Evolutionary conservation across 2,797 vertebrate species (phyloP).

Genomic region (Megaceryle alcyon): DNA sequence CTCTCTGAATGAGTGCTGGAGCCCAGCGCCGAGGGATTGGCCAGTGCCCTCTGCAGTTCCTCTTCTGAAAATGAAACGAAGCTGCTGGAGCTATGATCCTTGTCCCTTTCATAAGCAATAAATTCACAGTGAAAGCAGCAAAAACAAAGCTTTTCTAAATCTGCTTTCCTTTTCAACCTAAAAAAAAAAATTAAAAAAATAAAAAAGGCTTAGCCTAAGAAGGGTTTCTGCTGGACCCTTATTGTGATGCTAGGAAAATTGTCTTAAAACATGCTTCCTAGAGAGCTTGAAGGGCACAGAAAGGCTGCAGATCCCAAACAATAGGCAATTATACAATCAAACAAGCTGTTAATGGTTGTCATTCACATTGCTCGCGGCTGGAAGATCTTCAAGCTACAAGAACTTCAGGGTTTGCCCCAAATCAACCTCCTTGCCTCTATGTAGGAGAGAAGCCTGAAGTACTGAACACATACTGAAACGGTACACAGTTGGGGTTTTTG

Average conservation of each 20-base stretch:
- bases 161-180: background rate
- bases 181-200: background rate
- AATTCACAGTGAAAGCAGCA: background rate
- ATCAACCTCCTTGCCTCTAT: background rate
- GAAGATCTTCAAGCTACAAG: background rate
- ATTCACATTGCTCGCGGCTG: background rate
- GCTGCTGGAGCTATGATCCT: background rate
- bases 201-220: background rate
- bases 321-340: background rate
- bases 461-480: background rate
- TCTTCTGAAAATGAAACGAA: background rate
- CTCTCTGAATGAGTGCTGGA: conserved; percentile 4
- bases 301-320: background rate
- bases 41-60: background rate
- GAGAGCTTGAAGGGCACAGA: background rate
- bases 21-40: background rate
- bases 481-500: background rate
- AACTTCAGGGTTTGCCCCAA: background rate
- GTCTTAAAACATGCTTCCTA: background rate
- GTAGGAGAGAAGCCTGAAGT: background rate
- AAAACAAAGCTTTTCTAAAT: background rate
- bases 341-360: background rate
- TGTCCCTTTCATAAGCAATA: background rate
- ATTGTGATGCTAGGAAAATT: background rate
- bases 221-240: background rate